phyloP scores from a whole-genome alignment of 2,113 vertebrate species.

The Saguinus imperator region DNA sequence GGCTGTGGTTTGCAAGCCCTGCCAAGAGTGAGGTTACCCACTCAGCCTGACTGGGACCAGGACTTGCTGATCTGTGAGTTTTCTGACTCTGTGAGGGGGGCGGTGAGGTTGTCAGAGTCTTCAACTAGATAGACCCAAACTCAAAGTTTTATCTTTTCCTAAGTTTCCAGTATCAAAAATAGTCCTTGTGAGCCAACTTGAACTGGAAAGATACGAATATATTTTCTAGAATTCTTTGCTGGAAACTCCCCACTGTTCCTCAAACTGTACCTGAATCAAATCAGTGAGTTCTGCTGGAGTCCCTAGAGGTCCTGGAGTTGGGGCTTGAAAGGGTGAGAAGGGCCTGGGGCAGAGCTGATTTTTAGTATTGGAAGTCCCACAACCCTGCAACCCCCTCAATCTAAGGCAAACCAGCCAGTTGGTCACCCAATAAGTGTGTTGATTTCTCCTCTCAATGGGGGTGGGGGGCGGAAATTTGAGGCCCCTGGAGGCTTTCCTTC shows the following conservation, averaged over 20 bases:
- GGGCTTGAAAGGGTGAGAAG: not conserved
- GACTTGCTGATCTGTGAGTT: not conserved
- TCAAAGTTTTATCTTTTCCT: not conserved
- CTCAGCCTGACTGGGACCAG: not conserved
- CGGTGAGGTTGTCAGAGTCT: no score
- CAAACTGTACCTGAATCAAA: not conserved
- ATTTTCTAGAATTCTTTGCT: not conserved
- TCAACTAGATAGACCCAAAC: not conserved
- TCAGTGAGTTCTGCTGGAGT: not conserved
- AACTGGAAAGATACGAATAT: not conserved
- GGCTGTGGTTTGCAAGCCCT: not conserved
- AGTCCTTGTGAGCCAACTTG: not conserved
- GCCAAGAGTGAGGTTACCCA: no score
- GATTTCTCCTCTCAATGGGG: no score
- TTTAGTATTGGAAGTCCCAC: not conserved
- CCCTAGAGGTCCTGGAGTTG: not conserved
- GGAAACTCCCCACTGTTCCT: not conserved
- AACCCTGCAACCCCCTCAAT: not conserved
- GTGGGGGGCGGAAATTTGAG: no score
- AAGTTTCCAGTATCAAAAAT: not conserved
- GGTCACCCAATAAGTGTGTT: no score
- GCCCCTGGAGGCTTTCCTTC: no score
- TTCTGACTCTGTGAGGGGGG: not conserved
- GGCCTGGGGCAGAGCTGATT: not conserved
- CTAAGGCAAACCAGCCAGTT: not conserved